Conservation (phyloP, 2,113 vertebrate genomes). For the Octodon degus region DNA sequence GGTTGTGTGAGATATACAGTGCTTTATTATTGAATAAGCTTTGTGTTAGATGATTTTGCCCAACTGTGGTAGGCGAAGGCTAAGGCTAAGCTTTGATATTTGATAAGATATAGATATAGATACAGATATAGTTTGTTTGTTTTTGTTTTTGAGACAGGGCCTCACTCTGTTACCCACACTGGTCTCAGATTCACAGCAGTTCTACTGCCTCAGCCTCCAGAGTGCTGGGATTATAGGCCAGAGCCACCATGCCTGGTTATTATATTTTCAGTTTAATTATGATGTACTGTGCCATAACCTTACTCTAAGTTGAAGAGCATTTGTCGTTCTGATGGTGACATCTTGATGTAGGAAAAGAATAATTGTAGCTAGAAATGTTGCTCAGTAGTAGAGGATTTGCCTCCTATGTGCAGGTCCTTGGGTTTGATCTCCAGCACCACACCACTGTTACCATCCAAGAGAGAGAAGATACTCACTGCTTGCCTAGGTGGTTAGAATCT, state of each 20-base stretch:
- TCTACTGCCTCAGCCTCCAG: not conserved
- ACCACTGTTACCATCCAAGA: not conserved
- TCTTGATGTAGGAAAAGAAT: not conserved
- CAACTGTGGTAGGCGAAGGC: not conserved
- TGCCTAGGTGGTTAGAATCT: constrained; percentile 21
- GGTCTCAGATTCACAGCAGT: not conserved
- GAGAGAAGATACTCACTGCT: not conserved
- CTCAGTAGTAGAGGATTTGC: not conserved
- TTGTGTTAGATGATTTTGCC: not conserved
- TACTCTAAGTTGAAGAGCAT: not conserved
- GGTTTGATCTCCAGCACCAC: not conserved
- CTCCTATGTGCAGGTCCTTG: not conserved
- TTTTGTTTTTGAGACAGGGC: not conserved
- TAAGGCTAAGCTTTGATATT: not conserved
- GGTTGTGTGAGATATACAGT: not conserved
- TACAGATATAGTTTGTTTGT: no score
- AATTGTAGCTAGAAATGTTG: not conserved
- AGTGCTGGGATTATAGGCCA: not conserved
- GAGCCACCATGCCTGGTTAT: not conserved
- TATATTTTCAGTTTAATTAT: not conserved
- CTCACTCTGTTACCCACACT: not conserved
- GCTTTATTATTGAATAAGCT: not conserved
- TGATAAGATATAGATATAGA: not conserved
- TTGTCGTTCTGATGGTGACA: not conserved
- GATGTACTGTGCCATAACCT: not conserved